Evolutionary conservation across 2,888 invertebrate species (phyloP), one percentile per base, ranked within the genome.

Genomic region (Xiphydria camelus): DNA sequence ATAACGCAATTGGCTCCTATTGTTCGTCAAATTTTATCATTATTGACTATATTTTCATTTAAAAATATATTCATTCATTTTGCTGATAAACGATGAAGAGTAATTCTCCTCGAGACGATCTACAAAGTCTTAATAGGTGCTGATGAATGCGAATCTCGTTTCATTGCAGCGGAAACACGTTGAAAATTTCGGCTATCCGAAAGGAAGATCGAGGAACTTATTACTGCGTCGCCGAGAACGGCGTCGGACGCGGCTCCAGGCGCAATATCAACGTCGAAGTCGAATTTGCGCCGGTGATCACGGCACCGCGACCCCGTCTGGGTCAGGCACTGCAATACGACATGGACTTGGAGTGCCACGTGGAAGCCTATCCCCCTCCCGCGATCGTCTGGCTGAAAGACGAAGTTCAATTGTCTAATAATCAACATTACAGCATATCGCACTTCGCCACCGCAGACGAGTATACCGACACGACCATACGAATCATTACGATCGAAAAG

Each of bases 171-270:
- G 94, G 94, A 9, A 91, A 91, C 65, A 80, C 85, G 14, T 73
- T 94, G 48, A 89, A 88, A 68, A 89, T 94, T 46, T 78, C 85
- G 3, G 76, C 83, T 0, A 88, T 93, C 1, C 86, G 85, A 54
- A 94, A 94, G 69, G 92, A 93, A 66, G 93, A 94, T 72, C 82
- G 94, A 35, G 94, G 94, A 9, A 94, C 94, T 0, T 94, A 94
- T 73, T 94, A 94, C 69, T 94, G 94, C 62, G 92, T 94, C 1
- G 94, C 92, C 4, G 92, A 92, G 66, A 93, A 93, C 61, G 89
- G 89, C 1, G 92, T 93, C 0, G 92, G 92, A 20, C 86, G 88
- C 58, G 93, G 93, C 0, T 88, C 90, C 2, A 79, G 89, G 19
- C 80, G 91, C 55, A 93, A 94, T 63, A 89, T 94, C 55, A 92